Base-by-base conservation (phyloP, 2,888 invertebrate genomes). In the Acrobasis suavella region DNA sequence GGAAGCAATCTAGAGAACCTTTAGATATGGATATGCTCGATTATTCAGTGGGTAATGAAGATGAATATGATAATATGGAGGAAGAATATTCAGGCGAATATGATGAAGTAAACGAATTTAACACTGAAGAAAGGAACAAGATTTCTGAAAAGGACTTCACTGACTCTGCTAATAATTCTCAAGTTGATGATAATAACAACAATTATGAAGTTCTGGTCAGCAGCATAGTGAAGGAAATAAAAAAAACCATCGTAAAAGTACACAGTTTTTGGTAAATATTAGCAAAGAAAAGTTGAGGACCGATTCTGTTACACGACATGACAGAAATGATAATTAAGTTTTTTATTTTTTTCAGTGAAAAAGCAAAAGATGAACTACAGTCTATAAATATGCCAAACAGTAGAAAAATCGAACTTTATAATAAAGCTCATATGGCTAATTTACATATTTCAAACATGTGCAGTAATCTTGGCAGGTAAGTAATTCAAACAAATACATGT, bases 191-290 rank as follows among this genome's bases (percentile, higher is more conserved):
- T 46, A 60, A 63, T n/a, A 61, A 55, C 12, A 65, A 69, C 39
- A 67, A 54, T 54, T 78, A 80, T 52, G 76, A 77, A 64, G 67
- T 64, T 17, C 64, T 83, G 50, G 64, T 79, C 42, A 63, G 62
- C 54, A 73, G 66, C 63, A 66, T 82, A 56, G 64, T 80, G 17
- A 66, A 65, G 54, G 75, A 81, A 69, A 73, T 85, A 37, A 76
- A 68, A 58, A 66, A 72, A 17, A 69, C 78, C 12, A 74, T 82
- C 63, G 39, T 56, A 37, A 65, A 72, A 50, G 74, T 84, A 10
- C 65, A 72, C 50, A 59, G 56, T 14, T 82, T 85, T 67, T 85
- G 86, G 87, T 87, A 73, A 75, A 72, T 67, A 38, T 17, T 9
- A 22, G 32, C 56, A 22, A 38, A 46, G 9, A 55, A 5, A 55